Evolutionary conservation across 1,140 invertebrate genomes (phyloP).

Genomic region (Saccostrea cuccullata): DNA sequence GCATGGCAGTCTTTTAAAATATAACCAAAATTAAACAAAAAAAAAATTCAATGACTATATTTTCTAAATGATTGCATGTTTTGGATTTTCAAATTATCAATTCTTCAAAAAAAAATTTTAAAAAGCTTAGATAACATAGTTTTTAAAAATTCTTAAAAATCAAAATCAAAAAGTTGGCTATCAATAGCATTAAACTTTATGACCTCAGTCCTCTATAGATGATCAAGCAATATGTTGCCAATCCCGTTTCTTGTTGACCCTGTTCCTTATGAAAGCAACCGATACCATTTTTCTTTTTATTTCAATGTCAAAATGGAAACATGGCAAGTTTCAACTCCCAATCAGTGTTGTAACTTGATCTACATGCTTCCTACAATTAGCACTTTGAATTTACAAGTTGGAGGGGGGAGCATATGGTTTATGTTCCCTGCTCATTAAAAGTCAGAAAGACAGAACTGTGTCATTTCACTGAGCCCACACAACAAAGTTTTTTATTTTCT

Average conservation of each 20-base stretch:
- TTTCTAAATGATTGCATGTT: no score
- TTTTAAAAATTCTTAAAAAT: no score
- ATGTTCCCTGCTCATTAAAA: conserved; percentile 14
- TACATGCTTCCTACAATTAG: conserved; percentile 28
- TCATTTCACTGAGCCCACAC: not conserved
- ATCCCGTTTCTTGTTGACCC: not conserved
- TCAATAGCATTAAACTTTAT: no score
- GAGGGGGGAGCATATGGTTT: conserved; percentile 3
- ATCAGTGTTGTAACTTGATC: conserved; percentile 13
- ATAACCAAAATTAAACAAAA: no score
- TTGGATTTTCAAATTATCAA: no score
- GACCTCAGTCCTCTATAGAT: no score
- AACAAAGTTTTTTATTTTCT: not conserved
- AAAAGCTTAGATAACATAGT: no score
- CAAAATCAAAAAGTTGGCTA: no score
- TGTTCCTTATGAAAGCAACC: not conserved
- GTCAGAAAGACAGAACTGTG: conserved; percentile 13
- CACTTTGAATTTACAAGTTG: conserved; percentile 4
- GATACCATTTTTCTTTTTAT: conserved; percentile 22
- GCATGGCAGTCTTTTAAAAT: no score
- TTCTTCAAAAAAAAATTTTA: no score
- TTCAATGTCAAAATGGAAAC: conserved; percentile 11
- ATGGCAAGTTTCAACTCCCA: not conserved
- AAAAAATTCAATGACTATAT: no score
- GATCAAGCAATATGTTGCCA: not conserved